A percentile compares a stretch with the other conserved stretches of the same genome.
phyloP scores from a whole-genome alignment of 1,140 invertebrate species.

The Drosophila virilis region DNA sequence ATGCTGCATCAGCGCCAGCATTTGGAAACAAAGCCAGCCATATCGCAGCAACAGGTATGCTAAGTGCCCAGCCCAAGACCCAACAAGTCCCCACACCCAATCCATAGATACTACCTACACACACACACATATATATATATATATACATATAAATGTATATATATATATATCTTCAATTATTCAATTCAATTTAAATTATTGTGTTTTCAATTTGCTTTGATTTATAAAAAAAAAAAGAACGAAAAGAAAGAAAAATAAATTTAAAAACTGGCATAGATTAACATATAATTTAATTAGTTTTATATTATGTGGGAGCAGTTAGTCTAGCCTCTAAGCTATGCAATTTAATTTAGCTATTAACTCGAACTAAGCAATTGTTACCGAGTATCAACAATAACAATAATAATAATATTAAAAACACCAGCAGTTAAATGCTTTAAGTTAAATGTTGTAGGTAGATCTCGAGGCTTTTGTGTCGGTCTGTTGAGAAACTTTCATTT shows the following conservation, averaged over 20 bases:
- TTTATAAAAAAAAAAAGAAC: not conserved
- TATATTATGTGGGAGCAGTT: slow-evolving; percentile 24
- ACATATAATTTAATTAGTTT: slow-evolving; percentile 16
- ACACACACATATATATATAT: no score
- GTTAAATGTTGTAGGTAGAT: not conserved
- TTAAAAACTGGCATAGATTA: slow-evolving; percentile 14
- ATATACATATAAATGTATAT: no score
- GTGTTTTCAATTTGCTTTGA: slow-evolving; percentile 27
- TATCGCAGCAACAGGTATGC: slow-evolving; percentile 85
- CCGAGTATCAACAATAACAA: slow-evolving; percentile 26
- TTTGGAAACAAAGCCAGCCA: slow-evolving; percentile 87
- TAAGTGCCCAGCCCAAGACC: slow-evolving; percentile 37
- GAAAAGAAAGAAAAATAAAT: not conserved
- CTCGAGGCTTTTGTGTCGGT: slow-evolving; percentile 42
- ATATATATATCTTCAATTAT: slow-evolving; percentile 35
- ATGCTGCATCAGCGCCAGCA: slow-evolving; percentile 92
- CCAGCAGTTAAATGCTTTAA: no score
- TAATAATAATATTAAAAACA: slow-evolving; percentile 1
- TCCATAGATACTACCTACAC: not conserved
- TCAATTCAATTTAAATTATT: slow-evolving; percentile 3
- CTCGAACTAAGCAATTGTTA: slow-evolving; percentile 35
- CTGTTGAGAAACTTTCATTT: slow-evolving; percentile 13
- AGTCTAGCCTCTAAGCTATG: slow-evolving; percentile 34
- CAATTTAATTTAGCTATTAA: slow-evolving; percentile 42
- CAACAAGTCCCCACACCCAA: not conserved